phyloP scores from a whole-genome alignment of 2,113 vertebrate species.

The Cavia aperea region DNA sequence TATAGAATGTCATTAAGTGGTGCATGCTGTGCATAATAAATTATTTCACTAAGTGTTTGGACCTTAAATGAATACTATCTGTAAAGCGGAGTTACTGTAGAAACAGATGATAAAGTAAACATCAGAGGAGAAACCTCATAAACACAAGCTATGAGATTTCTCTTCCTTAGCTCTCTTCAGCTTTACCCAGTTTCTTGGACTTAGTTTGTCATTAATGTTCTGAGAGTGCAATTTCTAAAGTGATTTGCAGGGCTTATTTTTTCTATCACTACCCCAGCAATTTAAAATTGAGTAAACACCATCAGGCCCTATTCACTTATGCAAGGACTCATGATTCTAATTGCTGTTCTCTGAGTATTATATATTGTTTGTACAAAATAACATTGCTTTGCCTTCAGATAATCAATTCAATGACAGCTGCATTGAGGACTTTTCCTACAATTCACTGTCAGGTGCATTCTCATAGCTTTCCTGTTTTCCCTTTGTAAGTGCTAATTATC shows the following conservation, averaged over 20 bases:
- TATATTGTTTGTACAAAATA: conserved; percentile 78
- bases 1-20: neutral
- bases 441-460: conserved; percentile 77
- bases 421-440: conserved; percentile 70
- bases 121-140: neutral
- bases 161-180: neutral
- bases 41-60: conserved; percentile 40
- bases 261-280: conserved; percentile 67
- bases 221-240: conserved; percentile 63
- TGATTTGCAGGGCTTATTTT: conserved; percentile 65
- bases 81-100: conserved; percentile 38
- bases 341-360: conserved; percentile 75
- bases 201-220: conserved; percentile 35
- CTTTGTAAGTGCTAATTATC: conserved; percentile 71
- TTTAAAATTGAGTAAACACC: conserved; percentile 74
- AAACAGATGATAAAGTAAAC: conserved; percentile 11
- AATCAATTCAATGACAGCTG: conserved; percentile 76
- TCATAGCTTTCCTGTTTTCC: conserved; percentile 71
- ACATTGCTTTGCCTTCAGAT: conserved; percentile 72
- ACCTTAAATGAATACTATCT: conserved; percentile 37
- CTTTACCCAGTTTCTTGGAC: neutral
- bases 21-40: neutral
- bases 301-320: conserved; percentile 76
- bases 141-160: neutral
- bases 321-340: conserved; percentile 76